Evolutionary conservation across 2,888 invertebrate species (phyloP).

Genomic region (Leistus spinibarbis): DNA sequence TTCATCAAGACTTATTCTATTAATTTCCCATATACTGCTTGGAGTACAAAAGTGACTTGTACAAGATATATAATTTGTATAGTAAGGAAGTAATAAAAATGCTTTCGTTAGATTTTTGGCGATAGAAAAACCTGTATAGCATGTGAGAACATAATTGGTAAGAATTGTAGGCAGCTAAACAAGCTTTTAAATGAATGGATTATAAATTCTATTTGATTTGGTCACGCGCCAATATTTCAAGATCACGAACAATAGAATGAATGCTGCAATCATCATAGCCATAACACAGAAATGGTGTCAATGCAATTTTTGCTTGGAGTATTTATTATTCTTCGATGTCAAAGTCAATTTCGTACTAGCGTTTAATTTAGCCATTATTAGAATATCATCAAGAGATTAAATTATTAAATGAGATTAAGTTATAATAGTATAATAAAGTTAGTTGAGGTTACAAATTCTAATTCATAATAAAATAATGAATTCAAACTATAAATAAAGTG

Average conservation of each 20-base stretch:
- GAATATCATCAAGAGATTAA: no score
- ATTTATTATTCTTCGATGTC: not conserved
- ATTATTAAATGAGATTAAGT: no score
- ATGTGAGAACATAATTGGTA: no score
- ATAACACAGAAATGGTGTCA: not conserved
- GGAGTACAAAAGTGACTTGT: no score
- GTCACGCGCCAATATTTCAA: constrained; percentile 18
- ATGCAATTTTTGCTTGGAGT: not conserved
- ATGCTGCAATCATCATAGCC: constrained; percentile 5
- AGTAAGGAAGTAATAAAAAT: no score
- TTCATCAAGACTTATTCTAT: no score
- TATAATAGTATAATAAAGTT: no score
- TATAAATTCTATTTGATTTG: constrained; percentile 9
- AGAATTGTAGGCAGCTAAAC: no score
- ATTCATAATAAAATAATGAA: not conserved
- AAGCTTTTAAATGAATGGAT: constrained; percentile 11
- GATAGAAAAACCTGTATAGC: not conserved
- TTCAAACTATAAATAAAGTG: not conserved
- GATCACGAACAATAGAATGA: constrained; percentile 17
- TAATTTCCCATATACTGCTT: no score
- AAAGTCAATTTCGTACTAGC: not conserved
- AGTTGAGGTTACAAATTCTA: not conserved
- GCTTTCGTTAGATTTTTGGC: no score
- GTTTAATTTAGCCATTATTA: no score
- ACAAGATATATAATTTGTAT: no score